Evolutionary conservation across 2,113 vertebrate species (phyloP), one percentile per base, ranked within the genome.

Genomic region (Clarias macrocephalus): DNA sequence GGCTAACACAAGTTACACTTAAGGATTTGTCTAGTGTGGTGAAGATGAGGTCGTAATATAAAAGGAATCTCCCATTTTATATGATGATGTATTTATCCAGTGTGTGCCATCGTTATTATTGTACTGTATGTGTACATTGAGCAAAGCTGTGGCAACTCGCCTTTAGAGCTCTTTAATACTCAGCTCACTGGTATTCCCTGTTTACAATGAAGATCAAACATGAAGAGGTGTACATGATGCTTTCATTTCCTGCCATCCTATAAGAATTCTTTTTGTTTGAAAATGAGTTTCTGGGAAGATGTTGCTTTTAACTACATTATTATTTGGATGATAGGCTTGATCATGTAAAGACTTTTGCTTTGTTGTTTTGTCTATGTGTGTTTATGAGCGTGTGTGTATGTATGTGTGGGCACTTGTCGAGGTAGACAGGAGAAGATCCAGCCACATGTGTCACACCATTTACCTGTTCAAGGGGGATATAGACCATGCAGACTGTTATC

Each of bases 41-140:
- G 21, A 84, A 77, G 62, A 42, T 85, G n/a, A 89, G 82, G 86
- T 77, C 77, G 60, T 85, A 85, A 85, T 87, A 88, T 66, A 88
- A 7, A 42, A 86, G 52, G 48, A 86, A 83, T 88, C 80, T 80
- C 54, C 70, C 70, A 63, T 86, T 85, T 88, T 86, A 80, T 81
- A 83, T 60, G 42, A 63, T 80, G 83, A 84, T 85, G 82, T 82
- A 88, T 85, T 62, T 37, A 76, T 68, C 57, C 70, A n/a, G 54
- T n/a, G 10, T 23, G 10, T 80, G 56, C n/a, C 1, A 6, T 8
- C 6, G 7, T 48, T 48, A 48, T 48, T 48, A 48, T 48, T 48
- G 8, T 48, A 48, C 8, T 48, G 8, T 48, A 48, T 48, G 48
- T 48, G 48, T 48, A 48, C 48, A 48, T 48, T 48, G 68, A 23